Evolutionary conservation across 2,888 invertebrate genomes (phyloP), one percentile per base, ranked within the genome.

Genomic region (Tachina lurida): DNA sequence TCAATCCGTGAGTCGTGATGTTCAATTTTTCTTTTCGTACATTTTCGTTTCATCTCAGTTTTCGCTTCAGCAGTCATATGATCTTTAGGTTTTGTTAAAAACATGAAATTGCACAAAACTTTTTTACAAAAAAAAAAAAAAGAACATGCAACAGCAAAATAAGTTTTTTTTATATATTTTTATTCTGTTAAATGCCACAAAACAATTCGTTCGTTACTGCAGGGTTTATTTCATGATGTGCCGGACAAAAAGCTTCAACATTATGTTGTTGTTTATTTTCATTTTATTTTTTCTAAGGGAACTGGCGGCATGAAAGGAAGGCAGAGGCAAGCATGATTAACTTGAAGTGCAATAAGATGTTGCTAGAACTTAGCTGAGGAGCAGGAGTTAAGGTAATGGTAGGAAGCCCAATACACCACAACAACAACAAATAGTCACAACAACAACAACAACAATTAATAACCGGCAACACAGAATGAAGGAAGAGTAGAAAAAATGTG

Each of bases 71-170:
- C 78, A 78, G 75, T 81, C 68, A 84, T 86, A 76, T 84, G 86
- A 86, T 86, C 86, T 79, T 75, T 62, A 63, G 76, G 60, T 79
- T 86, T 83, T 52, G 65, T 52, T 41, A 74, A 83, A 83, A 83
- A 83, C 86, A 83, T 83, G 79, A 79, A 86, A 80, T 63, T 85
- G 82, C 85, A 82, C 62, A 81, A 81, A 80, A 78, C 63, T 63
- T 86, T 41, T 70, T 70, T 52, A 76, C 65, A 70, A 70, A 22
- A 22, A 17, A 70, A 70, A 22, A 22, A 17, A 19, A 73, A 71
- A 71, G 17, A 70, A 79, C 47, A 63, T 45, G 3, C 52, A 68
- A 74, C 49, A 58, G 45, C 39, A 70, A 74, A 74, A 78, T 19
- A 54, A 31, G 3, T 52, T 54, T 54, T 65, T 22, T 49, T n/a